Evolutionary conservation across 1,140 invertebrate genomes (phyloP).

Genomic region (Drosophila littoralis): DNA sequence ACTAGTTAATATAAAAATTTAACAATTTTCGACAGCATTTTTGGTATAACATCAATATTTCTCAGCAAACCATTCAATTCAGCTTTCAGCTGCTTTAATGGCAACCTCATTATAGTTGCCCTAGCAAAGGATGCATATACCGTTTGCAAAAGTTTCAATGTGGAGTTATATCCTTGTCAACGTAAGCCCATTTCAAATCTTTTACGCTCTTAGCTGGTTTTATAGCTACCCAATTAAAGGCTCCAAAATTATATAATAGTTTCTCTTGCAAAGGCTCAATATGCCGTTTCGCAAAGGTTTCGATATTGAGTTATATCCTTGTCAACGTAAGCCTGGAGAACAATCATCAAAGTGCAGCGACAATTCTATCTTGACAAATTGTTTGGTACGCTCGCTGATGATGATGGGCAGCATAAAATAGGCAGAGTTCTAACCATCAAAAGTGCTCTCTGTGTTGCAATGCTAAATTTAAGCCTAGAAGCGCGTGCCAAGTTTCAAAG

Average conservation of each 20-base stretch:
- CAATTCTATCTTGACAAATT: constrained; percentile 58
- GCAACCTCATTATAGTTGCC: not conserved
- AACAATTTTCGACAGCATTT: no score
- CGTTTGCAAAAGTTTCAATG: not conserved
- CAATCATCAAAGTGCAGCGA: constrained; percentile 47
- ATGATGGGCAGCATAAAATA: not conserved
- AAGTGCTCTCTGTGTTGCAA: constrained; percentile 1
- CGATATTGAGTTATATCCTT: not conserved
- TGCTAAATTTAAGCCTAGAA: constrained; percentile 53
- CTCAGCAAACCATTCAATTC: no score
- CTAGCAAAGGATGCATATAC: not conserved
- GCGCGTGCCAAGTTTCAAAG: constrained; percentile 61
- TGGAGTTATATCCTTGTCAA: constrained; percentile 2
- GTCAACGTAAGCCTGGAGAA: constrained; percentile 19
- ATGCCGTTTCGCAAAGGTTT: not conserved
- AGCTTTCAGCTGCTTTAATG: not conserved
- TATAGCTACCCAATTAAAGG: not conserved
- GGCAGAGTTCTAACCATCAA: not conserved
- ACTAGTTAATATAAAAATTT: no score
- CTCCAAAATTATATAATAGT: not conserved
- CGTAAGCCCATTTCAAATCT: not conserved
- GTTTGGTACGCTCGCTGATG: not conserved
- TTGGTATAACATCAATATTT: no score
- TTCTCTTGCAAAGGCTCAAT: not conserved
- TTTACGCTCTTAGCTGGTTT: not conserved